Evolutionary conservation across 30 jellyfish, hydroid and myxozoan species (phyloP), one percentile per base, ranked within the genome.

Genomic region (Aurelia sp.): DNA sequence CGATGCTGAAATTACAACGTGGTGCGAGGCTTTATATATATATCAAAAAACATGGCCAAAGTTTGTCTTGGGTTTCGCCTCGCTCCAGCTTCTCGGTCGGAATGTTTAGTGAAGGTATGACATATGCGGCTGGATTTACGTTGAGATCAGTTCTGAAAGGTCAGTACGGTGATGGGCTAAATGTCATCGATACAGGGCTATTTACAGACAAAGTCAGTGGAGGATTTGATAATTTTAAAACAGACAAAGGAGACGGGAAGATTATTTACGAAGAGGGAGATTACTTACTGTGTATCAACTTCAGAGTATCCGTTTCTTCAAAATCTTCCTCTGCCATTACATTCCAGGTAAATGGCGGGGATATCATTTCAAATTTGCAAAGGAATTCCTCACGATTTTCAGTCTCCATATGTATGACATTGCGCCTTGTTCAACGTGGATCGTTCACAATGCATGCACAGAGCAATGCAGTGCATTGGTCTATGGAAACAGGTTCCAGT

Each of bases 51-150:
- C 67, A 62, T 10, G 87, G 87, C 60, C 35, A 30, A 4, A 19
- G 67, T 11, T 18, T 4, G 2, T 58, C 87, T 23, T 57, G 65
- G 31, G 48, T 76, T 21, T 21, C 37, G 52, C 65, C 76, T 12
- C 27, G 50, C 27, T 76, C 87, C 11, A 76, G 87, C 47, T 76
- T 19, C 59, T 76, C 87, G 7, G 87, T 76, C 44, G 87, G 76
- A 23, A 23, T 76, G 51, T 35, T 76, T 16, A 18, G 59, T 6
- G 17, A 16, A 60, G 6, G 35, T 20, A 20, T 48, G 21, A 13
- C 3, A 35, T 74, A 59, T 23, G 17, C 15, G 35, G 61, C 13
- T 76, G 87, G 87, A 27, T 74, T 74, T 35, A 52, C 33, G 13
- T 10, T 60, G 76, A 76, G 62, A 60, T 22, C 87, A 6, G 35